These are phyloP conservation scores for Apostichopus parvimensis DNA, from an alignment of 35 echinoderm and acorn worm species.

Conservation along the genomic window DNA sequence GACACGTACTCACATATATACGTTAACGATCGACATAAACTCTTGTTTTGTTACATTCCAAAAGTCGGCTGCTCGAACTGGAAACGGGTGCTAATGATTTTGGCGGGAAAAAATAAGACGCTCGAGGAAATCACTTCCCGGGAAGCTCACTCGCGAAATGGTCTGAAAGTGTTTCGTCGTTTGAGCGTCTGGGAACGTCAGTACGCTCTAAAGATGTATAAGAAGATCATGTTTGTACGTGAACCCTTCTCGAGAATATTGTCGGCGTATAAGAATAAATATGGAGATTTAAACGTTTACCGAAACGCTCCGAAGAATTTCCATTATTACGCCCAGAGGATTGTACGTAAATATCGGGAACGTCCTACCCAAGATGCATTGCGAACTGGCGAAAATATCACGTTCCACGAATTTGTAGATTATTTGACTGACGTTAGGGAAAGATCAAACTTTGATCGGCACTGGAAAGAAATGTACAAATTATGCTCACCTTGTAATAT, in stretches of 20 bases:
- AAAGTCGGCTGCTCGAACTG: slow-evolving; percentile 88
- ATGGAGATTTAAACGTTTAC: slow-evolving; percentile 52
- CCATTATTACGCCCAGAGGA: slow-evolving; percentile 44
- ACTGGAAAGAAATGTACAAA: slow-evolving; percentile 86
- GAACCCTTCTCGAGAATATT: slow-evolving; percentile 72
- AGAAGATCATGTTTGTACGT: slow-evolving; percentile 78
- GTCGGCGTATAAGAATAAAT: slow-evolving; percentile 83
- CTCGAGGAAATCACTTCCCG: slow-evolving; percentile 54
- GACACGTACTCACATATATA: slow-evolving; percentile 62
- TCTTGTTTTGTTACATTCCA: slow-evolving; percentile 70
- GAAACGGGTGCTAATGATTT: slow-evolving; percentile 76
- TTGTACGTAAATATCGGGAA: slow-evolving; percentile 67
- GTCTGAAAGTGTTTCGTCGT: slow-evolving; percentile 32
- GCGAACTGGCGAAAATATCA: slow-evolving; percentile 65
- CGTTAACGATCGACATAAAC: slow-evolving; percentile 50
- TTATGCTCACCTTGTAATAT: slow-evolving; percentile 77
- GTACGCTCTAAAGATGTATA: slow-evolving; percentile 61
- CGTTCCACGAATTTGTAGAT: slow-evolving; percentile 69
- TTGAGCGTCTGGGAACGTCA: slow-evolving; percentile 23
- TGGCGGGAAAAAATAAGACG: slow-evolving; percentile 46
- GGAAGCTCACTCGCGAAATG: slow-evolving; percentile 67
- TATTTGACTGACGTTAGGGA: slow-evolving; percentile 68
- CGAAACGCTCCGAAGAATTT: slow-evolving; percentile 45
- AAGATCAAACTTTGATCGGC: slow-evolving; percentile 55
- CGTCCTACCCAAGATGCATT: slow-evolving; percentile 45